Evolutionary conservation across 2,797 vertebrate species (phyloP).

Genomic region (Scolopax rusticola): DNA sequence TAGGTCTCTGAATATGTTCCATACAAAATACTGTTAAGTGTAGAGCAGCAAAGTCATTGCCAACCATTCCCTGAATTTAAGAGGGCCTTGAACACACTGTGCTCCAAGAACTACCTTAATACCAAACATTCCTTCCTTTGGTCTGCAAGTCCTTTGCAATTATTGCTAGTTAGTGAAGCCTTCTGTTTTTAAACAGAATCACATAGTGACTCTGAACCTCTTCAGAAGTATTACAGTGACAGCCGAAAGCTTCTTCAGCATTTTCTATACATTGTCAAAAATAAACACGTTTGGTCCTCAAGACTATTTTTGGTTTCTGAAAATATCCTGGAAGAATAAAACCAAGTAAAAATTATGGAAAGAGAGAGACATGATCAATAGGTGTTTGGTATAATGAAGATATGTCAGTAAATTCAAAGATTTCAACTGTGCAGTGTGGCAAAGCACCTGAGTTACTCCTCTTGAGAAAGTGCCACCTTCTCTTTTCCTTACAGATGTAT

Average conservation of each 20-base stretch:
- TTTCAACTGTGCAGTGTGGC: neutral
- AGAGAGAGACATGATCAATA: neutral
- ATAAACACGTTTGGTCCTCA: constrained; percentile 63
- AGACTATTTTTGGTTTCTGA: constrained; percentile 44
- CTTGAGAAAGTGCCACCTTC: neutral
- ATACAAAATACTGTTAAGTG: constrained; percentile 74
- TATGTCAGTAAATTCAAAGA: neutral
- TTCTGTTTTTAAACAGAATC: constrained; percentile 46
- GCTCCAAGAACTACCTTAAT: constrained; percentile 55
- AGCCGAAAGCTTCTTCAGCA: constrained; percentile 38
- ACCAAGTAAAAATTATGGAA: neutral
- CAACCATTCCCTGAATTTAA: constrained; percentile 70
- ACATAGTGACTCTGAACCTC: constrained; percentile 56
- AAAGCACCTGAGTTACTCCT: constrained; percentile 15
- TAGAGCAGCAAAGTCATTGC: constrained; percentile 69
- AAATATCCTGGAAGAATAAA: constrained; percentile 18
- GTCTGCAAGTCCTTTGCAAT: constrained; percentile 61
- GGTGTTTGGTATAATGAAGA: neutral
- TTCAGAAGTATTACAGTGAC: constrained; percentile 13
- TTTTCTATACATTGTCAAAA: constrained; percentile 27
- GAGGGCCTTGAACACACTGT: constrained; percentile 51
- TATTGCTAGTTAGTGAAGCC: constrained; percentile 67
- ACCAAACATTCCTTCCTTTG: constrained; percentile 62
- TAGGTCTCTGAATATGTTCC: constrained; percentile 50
- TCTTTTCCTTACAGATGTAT: neutral